Percentiles rank a stretch among this genome's conserved stretches.
These are phyloP conservation scores for Oreochromis aureus DNA, from an alignment of 2,113 vertebrate genomes.

Conservation along the genomic window DNA sequence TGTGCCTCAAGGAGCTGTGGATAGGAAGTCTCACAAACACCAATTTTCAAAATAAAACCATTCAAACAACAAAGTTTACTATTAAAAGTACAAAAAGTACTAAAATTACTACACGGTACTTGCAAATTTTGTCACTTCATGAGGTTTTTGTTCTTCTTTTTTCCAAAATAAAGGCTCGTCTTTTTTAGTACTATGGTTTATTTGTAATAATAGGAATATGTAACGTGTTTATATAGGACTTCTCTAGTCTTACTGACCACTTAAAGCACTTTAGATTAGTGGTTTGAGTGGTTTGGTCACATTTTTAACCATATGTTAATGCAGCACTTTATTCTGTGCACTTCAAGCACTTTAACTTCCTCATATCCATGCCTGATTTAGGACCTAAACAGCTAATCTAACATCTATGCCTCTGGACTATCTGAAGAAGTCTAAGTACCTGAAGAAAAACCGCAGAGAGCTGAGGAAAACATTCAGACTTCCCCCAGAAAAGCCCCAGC, in stretches of 20 bases:
- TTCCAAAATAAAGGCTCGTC: not conserved
- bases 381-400: not conserved
- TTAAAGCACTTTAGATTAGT: not conserved
- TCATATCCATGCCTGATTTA: not conserved
- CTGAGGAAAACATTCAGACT: not conserved
- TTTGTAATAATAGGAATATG: not conserved
- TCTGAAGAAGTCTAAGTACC: not conserved
- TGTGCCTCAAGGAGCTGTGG: not conserved
- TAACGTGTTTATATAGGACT: not conserved
- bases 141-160: not conserved
- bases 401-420: not conserved
- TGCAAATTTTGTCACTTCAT: not conserved
- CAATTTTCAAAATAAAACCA: not conserved
- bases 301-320: not conserved
- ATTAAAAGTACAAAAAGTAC: not conserved
- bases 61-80: not conserved
- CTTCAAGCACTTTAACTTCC: not conserved
- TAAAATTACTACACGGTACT: not conserved
- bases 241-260: not conserved
- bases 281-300: not conserved
- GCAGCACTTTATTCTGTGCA: not conserved
- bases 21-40: not conserved
- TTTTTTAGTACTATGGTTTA: not conserved
- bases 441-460: not conserved
- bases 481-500: not conserved